Evolutionary conservation across 1,140 invertebrate species (phyloP).

Genomic region (Drosophila subpulchrella): DNA sequence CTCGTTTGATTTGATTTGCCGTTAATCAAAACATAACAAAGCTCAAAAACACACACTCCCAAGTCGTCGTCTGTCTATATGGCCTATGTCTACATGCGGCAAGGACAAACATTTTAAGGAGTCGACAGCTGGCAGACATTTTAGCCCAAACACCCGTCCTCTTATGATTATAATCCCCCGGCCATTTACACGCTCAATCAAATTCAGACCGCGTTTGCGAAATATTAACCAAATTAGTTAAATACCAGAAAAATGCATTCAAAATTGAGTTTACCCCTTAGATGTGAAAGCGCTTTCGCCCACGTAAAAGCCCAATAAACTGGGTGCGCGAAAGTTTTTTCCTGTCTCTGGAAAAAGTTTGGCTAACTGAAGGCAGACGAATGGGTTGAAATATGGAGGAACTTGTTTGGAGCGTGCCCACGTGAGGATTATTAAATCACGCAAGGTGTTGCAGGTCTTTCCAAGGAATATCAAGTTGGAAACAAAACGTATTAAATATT

Average conservation of each 20-base stretch:
- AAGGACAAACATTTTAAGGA: constrained; percentile 25
- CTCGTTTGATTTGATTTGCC: constrained; percentile 47
- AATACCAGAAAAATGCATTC: constrained; percentile 71
- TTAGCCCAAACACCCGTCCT: neutral
- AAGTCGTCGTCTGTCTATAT: constrained; percentile 1
- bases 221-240: constrained; percentile 73
- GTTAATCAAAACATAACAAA: constrained; percentile 47
- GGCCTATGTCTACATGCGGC: neutral
- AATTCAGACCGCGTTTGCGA: constrained; percentile 36
- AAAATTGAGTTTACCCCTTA: constrained; percentile 45
- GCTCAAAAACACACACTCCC: constrained; percentile 21
- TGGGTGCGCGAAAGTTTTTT: constrained; percentile 52
- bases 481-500: constrained; percentile 21
- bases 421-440: constrained; percentile 71
- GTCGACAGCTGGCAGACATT: constrained; percentile 9
- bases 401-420: constrained; percentile 52
- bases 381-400: constrained; percentile 38
- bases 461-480: neutral
- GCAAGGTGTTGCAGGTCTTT: constrained; percentile 42
- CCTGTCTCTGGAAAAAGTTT: constrained; percentile 41
- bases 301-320: constrained; percentile 79
- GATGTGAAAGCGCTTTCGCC: constrained; percentile 19
- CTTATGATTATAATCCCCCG: constrained; percentile 10
- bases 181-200: constrained; percentile 40
- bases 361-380: constrained; percentile 27